Base-by-base conservation (phyloP, 1,140 invertebrate genomes). In the Neelides sp. region DNA sequence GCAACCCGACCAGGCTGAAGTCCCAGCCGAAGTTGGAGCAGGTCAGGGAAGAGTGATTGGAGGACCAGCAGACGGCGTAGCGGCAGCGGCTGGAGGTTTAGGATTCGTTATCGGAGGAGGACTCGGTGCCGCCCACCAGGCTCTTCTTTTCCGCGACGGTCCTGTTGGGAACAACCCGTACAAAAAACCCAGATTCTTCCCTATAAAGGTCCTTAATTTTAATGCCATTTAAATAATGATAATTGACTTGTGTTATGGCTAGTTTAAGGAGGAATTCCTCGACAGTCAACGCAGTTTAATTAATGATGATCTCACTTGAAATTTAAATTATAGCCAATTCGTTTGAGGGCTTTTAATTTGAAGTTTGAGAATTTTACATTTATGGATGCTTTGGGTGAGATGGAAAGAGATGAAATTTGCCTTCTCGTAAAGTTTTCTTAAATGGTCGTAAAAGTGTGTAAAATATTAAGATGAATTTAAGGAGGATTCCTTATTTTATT, bases 141-240 rank as follows among this genome's bases (percentile, higher is more conserved):
- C 86, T 0, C 65, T 88, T 19, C 71, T 87, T 54, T 79, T 83
- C 59, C 73, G 80, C 55, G 86, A 85, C 57, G 78, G 78, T 4
- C 81, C 81, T 1, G 76, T 78, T 5, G 82, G 80, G 12, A 91
- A 85, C 66, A 86, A 93, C 68, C 85, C 91, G 0, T 98, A 96
- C 64, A 75, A 78, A 12, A 74, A 79, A 34, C 91, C 92, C 1
- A 76, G 75, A 42, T 59, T 43, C 22, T 61, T 61, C 37, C 39
- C 55, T 15, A 5, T 59, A n/a, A 61, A 58, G 50, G 55, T 61
- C n/a, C n/a, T n/a, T 30, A 4, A 17, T 37, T 37, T 30, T 46
- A 4, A 28, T 32, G n/a, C 4, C n/a, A 5, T 22, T 44, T 28
- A 7, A 32, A 32, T 44, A 26, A 5, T 4, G n/a, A 44, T 23